Evolutionary conservation across 2,888 invertebrate genomes (phyloP).

Genomic region (Rhaphigaster nebulosa): DNA sequence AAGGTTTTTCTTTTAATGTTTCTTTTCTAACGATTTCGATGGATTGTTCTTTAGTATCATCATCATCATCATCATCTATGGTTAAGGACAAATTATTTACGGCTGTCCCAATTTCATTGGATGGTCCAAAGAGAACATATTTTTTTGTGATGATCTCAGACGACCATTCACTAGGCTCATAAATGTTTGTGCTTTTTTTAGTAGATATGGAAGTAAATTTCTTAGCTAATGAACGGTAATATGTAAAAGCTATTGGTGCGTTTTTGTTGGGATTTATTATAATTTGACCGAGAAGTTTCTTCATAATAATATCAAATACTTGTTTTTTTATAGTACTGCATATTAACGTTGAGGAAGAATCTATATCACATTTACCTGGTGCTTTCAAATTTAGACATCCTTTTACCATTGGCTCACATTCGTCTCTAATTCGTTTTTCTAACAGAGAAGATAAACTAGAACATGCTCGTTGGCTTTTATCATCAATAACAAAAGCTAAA

Average conservation of each 20-base stretch:
- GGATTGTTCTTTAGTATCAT: too few species aligned
- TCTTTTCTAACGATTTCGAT: not conserved
- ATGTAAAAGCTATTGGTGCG: not conserved
- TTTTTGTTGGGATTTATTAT: not conserved
- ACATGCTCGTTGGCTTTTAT: not conserved
- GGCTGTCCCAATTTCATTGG: not conserved
- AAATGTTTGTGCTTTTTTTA: not conserved
- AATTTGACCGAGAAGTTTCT: not conserved
- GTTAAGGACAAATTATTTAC: not conserved
- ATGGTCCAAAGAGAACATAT: not conserved
- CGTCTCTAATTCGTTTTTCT: not conserved
- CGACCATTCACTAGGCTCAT: not conserved
- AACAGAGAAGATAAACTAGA: not conserved
- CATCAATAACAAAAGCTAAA: not conserved
- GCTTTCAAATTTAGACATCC: not conserved
- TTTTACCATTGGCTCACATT: not conserved
- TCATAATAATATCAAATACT: not conserved
- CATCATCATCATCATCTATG: not conserved
- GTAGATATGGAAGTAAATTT: not conserved
- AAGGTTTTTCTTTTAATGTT: not conserved
- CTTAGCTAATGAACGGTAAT: not conserved
- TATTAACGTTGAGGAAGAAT: not conserved
- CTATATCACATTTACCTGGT: not conserved
- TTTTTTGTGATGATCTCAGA: not conserved
- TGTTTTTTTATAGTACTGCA: not conserved